phyloP scores from a whole-genome alignment of 2,797 vertebrate genomes.

The Myoxocephalus aenaeus region DNA sequence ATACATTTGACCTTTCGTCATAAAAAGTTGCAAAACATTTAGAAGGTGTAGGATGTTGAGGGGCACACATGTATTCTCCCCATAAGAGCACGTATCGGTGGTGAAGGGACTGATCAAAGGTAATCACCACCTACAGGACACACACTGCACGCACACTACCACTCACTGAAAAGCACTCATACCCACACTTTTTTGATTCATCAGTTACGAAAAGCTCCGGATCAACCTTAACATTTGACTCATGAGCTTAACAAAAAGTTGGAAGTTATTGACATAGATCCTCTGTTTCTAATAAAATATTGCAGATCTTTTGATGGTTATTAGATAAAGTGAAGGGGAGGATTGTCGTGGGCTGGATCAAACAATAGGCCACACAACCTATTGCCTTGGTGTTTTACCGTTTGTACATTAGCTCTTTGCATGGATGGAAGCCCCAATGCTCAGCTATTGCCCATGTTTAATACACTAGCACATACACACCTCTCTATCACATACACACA shows the following conservation, averaged over 20 bases:
- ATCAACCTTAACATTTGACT: constrained; percentile 20
- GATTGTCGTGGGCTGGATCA: constrained; percentile 68
- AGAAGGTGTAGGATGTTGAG: constrained; percentile 45
- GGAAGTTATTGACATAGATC: constrained; percentile 19
- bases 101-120: constrained; percentile 29
- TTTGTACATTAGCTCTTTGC: constrained; percentile 69
- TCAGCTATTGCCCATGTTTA: constrained; percentile 78
- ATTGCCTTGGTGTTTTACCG: constrained; percentile 51
- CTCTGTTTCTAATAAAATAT: constrained; percentile 37
- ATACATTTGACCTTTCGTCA: constrained; percentile 28
- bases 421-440: constrained; percentile 79
- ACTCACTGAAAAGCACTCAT: constrained; percentile 37
- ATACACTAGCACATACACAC: constrained; percentile 32
- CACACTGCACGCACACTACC: constrained; percentile 24
- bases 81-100: constrained; percentile 19
- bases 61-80: constrained; percentile 48
- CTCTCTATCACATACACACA: constrained; percentile 22
- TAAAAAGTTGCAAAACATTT: constrained; percentile 39
- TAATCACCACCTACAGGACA: constrained; percentile 35
- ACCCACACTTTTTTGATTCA: constrained; percentile 9
- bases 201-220: constrained; percentile 29
- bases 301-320: constrained; percentile 40
- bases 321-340: constrained; percentile 37
- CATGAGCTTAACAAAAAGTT: constrained; percentile 21
- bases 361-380: constrained; percentile 48